Conservation (phyloP, 2,888 invertebrate genomes). For the Buathra laborator region DNA sequence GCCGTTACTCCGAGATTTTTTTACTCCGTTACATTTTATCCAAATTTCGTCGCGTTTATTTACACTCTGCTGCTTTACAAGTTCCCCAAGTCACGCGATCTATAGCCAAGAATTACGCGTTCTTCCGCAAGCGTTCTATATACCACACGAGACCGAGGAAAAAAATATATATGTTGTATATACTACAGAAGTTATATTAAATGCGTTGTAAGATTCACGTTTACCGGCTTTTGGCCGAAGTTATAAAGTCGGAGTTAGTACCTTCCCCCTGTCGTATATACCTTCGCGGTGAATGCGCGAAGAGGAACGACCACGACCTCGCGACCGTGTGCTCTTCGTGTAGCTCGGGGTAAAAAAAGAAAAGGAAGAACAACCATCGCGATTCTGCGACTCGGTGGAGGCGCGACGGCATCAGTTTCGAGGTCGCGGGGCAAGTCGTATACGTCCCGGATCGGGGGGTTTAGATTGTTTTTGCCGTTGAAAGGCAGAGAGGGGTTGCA, state of each 20-base stretch:
- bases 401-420: conserved; percentile 25
- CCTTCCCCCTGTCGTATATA: not conserved
- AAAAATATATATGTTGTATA: conserved; percentile 14
- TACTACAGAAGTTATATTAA: conserved; percentile 38
- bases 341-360: conserved; percentile 11
- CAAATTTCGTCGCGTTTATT: conserved; percentile 33
- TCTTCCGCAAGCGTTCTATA: conserved; percentile 26
- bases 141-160: not conserved
- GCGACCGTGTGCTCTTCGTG: conserved; percentile 19
- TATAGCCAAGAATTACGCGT: conserved; percentile 46
- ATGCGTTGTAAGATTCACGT: conserved; percentile 19
- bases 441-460: conserved; percentile 21
- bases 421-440: conserved; percentile 45
- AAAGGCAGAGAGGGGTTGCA: conserved; percentile 47
- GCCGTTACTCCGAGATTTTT: not conserved
- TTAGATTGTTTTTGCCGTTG: conserved; percentile 62
- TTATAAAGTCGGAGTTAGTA: conserved; percentile 37
- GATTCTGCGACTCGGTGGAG: conserved; percentile 17
- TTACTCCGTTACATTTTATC: not conserved
- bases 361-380: conserved; percentile 29
- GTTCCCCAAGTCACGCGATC: conserved; percentile 55
- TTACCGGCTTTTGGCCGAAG: conserved; percentile 1
- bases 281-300: conserved; percentile 3
- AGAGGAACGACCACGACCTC: conserved; percentile 31
- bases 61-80: conserved; percentile 20